Conservation (phyloP, 2,888 invertebrate genomes). For the Crepidodera aurea region DNA sequence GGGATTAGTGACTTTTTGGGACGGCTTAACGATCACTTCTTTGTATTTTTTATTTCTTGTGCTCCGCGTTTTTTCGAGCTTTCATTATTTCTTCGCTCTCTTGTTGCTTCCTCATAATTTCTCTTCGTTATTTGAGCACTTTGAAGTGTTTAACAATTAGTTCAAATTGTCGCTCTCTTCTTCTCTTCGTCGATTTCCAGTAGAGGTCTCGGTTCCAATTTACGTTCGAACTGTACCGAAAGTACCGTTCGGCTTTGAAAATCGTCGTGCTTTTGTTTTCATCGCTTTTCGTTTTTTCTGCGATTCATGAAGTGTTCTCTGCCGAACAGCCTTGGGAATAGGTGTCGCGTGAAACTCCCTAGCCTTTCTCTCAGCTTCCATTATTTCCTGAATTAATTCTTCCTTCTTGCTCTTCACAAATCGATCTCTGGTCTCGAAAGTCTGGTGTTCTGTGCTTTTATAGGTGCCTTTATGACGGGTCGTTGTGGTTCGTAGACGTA, state of each 20-base stretch:
- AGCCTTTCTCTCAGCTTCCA: slow-evolving; percentile 69
- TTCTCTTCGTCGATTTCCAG: slow-evolving; percentile 66
- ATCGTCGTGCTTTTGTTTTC: slow-evolving; percentile 46
- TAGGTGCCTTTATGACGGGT: slow-evolving; percentile 48
- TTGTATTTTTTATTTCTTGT: slow-evolving; percentile 67
- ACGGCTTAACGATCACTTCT: slow-evolving; percentile 64
- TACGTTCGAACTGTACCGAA: slow-evolving; percentile 63
- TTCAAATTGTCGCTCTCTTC: slow-evolving; percentile 68
- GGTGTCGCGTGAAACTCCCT: slow-evolving; percentile 77
- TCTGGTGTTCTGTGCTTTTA: slow-evolving; percentile 27
- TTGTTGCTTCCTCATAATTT: slow-evolving; percentile 32
- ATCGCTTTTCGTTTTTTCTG: slow-evolving; percentile 55
- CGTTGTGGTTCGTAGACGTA: slow-evolving; percentile 60
- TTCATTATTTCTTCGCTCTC: slow-evolving; percentile 62
- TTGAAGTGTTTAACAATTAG: slow-evolving; percentile 67
- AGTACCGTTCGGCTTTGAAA: slow-evolving; percentile 73
- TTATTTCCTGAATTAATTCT: slow-evolving; percentile 66
- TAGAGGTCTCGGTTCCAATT: too few relatives aligned
- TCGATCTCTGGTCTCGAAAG: slow-evolving; percentile 72
- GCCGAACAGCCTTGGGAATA: slow-evolving; percentile 61
- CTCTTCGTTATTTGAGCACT: slow-evolving; percentile 25
- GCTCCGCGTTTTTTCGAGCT: slow-evolving; percentile 70
- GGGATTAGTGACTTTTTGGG: slow-evolving; percentile 69
- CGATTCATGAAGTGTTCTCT: too few relatives aligned
- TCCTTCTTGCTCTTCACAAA: slow-evolving; percentile 67